phyloP scores from a whole-genome alignment of 2,888 invertebrate species.

The Alcis repandata region DNA sequence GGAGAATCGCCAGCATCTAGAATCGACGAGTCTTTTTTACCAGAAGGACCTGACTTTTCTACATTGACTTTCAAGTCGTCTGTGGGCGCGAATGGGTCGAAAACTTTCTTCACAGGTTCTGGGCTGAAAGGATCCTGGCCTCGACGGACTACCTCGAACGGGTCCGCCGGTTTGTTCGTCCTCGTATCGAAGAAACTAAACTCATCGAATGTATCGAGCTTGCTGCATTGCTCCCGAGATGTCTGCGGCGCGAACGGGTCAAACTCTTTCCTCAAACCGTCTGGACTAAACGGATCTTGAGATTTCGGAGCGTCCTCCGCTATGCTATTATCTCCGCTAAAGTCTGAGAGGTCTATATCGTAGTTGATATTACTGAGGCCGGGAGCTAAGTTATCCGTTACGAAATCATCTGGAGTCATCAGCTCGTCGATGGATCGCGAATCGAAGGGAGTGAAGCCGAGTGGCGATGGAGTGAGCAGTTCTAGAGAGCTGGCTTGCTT shows the following conservation, averaged over 20 bases:
- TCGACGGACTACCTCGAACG: constrained; percentile 73
- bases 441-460: constrained; percentile 86
- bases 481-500: constrained; percentile 81
- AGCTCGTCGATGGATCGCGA: constrained; percentile 86
- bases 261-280: constrained; percentile 74
- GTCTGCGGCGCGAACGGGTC: constrained; percentile 85
- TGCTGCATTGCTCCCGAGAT: constrained; percentile 56
- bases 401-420: constrained; percentile 88
- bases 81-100: constrained; percentile 81
- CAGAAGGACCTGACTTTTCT: constrained; percentile 22
- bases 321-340: constrained; percentile 90
- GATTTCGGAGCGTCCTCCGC: constrained; percentile 83
- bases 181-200: constrained; percentile 67
- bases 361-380: constrained; percentile 91
- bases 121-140: constrained; percentile 56
- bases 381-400: constrained; percentile 83
- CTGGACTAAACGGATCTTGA: constrained; percentile 87
- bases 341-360: constrained; percentile 91
- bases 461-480: constrained; percentile 86
- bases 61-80: constrained; percentile 20
- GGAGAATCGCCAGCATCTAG: constrained; percentile 78
- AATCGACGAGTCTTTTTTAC: constrained; percentile 63
- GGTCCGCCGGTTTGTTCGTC: constrained; percentile 56
- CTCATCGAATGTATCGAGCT: constrained; percentile 73
- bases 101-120: constrained; percentile 71